Evolutionary conservation across 2,113 vertebrate species (phyloP).

Genomic region (Mastomys natalensis): DNA sequence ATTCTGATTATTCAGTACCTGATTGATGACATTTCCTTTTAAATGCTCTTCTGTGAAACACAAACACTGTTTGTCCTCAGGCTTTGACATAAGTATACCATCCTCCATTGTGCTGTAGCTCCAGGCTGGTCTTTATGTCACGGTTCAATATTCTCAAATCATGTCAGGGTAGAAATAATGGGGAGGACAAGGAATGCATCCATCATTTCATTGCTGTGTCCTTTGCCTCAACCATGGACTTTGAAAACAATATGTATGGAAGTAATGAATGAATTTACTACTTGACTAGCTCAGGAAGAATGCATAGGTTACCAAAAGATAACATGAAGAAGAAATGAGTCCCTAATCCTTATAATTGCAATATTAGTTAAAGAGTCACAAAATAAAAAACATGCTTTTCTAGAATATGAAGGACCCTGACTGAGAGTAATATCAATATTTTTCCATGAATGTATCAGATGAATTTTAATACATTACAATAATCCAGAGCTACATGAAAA

Average conservation of each 20-base stretch:
- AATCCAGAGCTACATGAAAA: background rate
- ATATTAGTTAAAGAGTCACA: background rate
- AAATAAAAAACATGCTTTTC: background rate
- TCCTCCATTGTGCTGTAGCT: background rate
- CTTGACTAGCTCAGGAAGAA: background rate
- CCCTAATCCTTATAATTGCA: background rate
- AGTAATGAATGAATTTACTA: background rate
- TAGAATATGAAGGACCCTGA: background rate
- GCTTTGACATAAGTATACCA: background rate
- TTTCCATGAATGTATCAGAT: background rate
- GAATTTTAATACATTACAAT: background rate
- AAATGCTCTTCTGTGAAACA: background rate
- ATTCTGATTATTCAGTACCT: conserved; percentile 54
- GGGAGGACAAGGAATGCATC: background rate
- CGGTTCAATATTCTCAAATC: background rate
- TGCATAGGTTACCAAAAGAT: background rate
- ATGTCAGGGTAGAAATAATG: background rate
- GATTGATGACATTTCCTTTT: background rate
- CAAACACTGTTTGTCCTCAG: background rate
- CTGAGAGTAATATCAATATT: background rate
- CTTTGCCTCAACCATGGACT: background rate
- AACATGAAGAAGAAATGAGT: background rate
- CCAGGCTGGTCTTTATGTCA: background rate
- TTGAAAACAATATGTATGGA: background rate
- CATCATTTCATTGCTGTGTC: background rate